Evolutionary conservation across 35 echinoderm and acorn worm species (phyloP).

Genomic region (Patiria miniata): DNA sequence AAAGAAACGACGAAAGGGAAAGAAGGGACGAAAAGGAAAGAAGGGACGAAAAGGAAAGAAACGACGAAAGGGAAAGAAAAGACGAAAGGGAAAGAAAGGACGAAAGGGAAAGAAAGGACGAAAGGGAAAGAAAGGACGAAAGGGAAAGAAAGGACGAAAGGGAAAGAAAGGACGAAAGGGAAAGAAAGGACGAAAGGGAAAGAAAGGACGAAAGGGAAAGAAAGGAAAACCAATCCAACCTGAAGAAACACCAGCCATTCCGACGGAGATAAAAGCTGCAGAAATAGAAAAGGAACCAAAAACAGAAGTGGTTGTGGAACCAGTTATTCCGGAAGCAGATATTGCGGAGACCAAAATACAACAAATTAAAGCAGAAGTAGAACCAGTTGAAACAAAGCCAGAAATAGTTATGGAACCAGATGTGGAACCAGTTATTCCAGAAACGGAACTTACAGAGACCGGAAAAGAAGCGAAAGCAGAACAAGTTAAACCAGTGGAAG

Average conservation of each 20-base stretch:
- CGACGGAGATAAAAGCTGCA: background rate
- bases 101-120: background rate
- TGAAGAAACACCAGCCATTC: background rate
- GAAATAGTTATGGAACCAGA: background rate
- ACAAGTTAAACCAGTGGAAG: background rate
- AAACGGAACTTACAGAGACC: background rate
- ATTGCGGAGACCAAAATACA: background rate
- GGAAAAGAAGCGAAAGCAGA: background rate
- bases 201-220: background rate
- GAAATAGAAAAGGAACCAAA: background rate
- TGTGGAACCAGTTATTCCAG: background rate
- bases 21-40: background rate
- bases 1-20: background rate
- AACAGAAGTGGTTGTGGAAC: background rate
- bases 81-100: background rate
- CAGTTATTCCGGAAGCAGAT: background rate
- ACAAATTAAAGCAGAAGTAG: background rate
- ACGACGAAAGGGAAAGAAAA: background rate
- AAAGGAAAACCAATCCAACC: background rate
- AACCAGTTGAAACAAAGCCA: background rate
- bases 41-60: background rate
- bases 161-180: too few species aligned
- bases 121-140: background rate
- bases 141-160: background rate
- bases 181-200: background rate